Base-by-base conservation (phyloP, 2,888 invertebrate genomes). In the Calephelis perditalis region DNA sequence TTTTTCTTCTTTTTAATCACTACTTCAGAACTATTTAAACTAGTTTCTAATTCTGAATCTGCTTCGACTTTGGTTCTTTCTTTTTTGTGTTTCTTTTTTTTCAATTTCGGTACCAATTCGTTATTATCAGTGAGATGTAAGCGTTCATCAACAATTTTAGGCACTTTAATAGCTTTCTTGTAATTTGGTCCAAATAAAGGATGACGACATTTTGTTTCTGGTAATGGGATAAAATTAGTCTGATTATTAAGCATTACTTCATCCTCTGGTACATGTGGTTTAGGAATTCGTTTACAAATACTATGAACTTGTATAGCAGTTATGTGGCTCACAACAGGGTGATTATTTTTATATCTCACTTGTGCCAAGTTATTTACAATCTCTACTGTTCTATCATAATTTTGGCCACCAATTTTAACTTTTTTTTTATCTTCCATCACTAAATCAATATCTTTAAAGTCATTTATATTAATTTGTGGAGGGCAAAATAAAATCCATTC, bases 141-240 rank as follows among this genome's bases (percentile, higher is more conserved):
- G 3, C 79, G 71, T 62, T 75, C 71, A 11, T 70, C 69, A 52
- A 81, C 68, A n/a, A 68, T 62, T 44, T 70, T 46, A 7, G 82
- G 76, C 57, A 85, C 62, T 69, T 82, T 81, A 5, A 83, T 73
- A 8, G 77, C 75, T 63, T 76, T 80, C 65, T 81, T 82, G 67
- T 84, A 88, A 67, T 84, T 68, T 1, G 74, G 65, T 2, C 87
- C 87, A 70, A 88, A 85, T 2, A 88, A 73, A 7, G 87, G 88
- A 70, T 88, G 88, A 0, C 87, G 78, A 62, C 77, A 78, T 70
- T 86, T 86, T 8, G 84, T 86, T 46, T 82, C 82, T 2, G 87
- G 87, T 49, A 87, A 67, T 11, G 84, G 82, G 65, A 84, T 82
- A 62, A 81, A 82, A 66, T 75, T 76, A 2, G 70, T 74, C 62